Base-by-base conservation (phyloP, 2,113 vertebrate genomes). In the Semnopithecus entellus region DNA sequence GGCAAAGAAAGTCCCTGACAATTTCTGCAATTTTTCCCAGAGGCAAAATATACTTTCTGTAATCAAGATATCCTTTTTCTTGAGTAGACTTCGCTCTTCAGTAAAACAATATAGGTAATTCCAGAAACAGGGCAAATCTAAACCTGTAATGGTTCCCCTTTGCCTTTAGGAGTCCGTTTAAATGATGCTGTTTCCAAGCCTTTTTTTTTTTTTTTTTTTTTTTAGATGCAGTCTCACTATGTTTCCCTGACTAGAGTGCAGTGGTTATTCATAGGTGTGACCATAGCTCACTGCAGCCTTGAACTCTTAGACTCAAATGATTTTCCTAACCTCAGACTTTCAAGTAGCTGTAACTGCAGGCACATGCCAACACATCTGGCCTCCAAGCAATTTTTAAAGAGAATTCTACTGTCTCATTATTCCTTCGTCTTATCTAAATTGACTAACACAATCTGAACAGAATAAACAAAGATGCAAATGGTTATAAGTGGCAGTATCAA, bases 1-100 rank as follows among this genome's bases (percentile, higher is more conserved):
- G 90, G 72, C 50, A 92, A 93, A 48, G 59, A 89, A 95, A 94
- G 73, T 97, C 96, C 80, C 90, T 95, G 66, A 96, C 25, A 93
- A 94, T 88, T 97, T 96, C 70, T 96, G 27, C 59, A 92, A 94
- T 88, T 87, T 94, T 93, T 96, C 55, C 91, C 84, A 90, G 80
- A 96, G 97, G 68, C 68, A 97, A 95, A 96, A 96, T 72, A 92
- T n/a, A 79, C 3, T 55, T 91, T 90, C 70, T 88, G 38, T 52
- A 88, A 90, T 95, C 72, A 84, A 81, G 38, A 88, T 83, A 85
- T 93, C 8, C 32, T 82, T 79, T 43, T 52, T 23, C 76, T 83
- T 76, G 57, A 92, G 40, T 40, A 91, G n/a, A 70, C 11, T 59
- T 18, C 90, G 22, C 8, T 84, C 43, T 32, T 94, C 14, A 50